Evolutionary conservation across 2,797 vertebrate species (phyloP), one percentile per base, ranked within the genome.

Genomic region (Delichon dasypus): DNA sequence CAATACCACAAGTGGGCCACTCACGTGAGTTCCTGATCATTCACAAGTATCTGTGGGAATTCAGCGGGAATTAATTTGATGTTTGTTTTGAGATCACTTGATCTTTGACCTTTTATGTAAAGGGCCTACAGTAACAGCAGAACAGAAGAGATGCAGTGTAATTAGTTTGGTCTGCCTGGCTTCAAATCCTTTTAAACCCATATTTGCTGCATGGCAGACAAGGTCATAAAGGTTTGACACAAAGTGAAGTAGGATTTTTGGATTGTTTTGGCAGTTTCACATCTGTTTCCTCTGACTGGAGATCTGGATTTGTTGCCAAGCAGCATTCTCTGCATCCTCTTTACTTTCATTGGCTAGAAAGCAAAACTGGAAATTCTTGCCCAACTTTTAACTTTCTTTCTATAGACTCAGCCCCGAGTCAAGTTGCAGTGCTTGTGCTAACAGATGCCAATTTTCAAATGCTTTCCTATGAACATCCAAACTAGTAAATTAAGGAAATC

Each of bases 401-500:
- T 65, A 6, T 27, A 75, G 50, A 92, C 50, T 62, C 84, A 90
- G 34, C 55, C 80, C 50, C 86, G 83, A 88, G 53, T 57, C 1
- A 3, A 92, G 32, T 47, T 76, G 65, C 50, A 74, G 48, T 77
- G 60, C 32, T 83, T 84, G 32, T 40, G 45, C 42, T 85, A 84
- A 91, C 22, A 68, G 22, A 81, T 77, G 57, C 45, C 65, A 73
- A 34, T 68, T 93, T 94, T 95, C 53, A 85, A 60, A 78, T 78
- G 60, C 50, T 92, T 88, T 86, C 81, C 62, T 87, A 34, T 36
- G n/a, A 91, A 40, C 77, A 89, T 77, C 71, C 74, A 82, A 85
- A 68, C 45, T 79, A 89, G 57, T 54, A 80, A 89, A 91, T 81
- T 61, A 96, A 94, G 54, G 47, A 88, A 88, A 94, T 90, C 95